phyloP scores from a whole-genome alignment of 2,888 invertebrate species.

The Melanophora roralis region DNA sequence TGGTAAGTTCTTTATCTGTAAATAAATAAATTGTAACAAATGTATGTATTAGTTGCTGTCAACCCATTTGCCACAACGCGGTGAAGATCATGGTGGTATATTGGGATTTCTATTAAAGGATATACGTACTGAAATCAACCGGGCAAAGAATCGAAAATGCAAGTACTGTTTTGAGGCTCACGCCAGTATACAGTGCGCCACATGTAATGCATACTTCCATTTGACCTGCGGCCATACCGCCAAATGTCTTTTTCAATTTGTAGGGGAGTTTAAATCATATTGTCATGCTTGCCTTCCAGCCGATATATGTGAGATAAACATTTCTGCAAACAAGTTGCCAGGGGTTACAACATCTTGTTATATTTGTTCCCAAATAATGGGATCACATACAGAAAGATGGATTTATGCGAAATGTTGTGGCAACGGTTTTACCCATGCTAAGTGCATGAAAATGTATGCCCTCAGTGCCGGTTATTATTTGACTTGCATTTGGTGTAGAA shows the following conservation, averaged over 20 bases:
- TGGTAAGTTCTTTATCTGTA: constrained; percentile 66
- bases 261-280: constrained; percentile 68
- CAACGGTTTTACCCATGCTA: constrained; percentile 70
- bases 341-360: constrained; percentile 63
- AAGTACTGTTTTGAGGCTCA: constrained; percentile 65
- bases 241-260: constrained; percentile 67
- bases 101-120: constrained; percentile 85
- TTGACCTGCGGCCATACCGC: constrained; percentile 67
- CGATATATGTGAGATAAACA: constrained; percentile 54
- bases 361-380: constrained; percentile 68
- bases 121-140: constrained; percentile 82
- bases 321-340: not conserved
- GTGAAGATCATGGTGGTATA: constrained; percentile 84
- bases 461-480: constrained; percentile 73
- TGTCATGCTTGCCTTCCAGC: constrained; percentile 68
- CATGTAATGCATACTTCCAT: constrained; percentile 69
- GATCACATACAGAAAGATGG: constrained; percentile 40
- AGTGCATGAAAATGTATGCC: constrained; percentile 72
- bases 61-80: constrained; percentile 83
- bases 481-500: constrained; percentile 72
- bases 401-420: constrained; percentile 71
- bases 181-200: constrained; percentile 69
- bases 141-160: constrained; percentile 72
- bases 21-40: not conserved
- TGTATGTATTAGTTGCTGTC: constrained; percentile 80